Conservation (phyloP, 2,113 vertebrate species). For the Albula glossodonta region DNA sequence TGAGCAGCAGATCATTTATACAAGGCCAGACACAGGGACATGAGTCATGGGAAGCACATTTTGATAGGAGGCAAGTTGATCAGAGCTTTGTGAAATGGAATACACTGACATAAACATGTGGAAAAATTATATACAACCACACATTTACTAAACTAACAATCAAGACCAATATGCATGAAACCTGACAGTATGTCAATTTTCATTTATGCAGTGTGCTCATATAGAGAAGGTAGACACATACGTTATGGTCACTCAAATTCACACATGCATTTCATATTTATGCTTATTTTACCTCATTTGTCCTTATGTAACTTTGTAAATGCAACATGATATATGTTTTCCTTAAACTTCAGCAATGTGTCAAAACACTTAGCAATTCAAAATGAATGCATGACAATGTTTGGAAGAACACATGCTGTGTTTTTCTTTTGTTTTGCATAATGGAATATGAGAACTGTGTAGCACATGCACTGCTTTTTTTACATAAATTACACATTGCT, state of each 20-base stretch:
- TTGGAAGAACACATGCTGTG: not conserved
- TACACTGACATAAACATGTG: too few relatives aligned
- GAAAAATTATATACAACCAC: too few relatives aligned
- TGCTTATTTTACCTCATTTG: constrained; percentile 45
- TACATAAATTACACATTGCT: constrained; percentile 28
- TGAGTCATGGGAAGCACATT: too few relatives aligned
- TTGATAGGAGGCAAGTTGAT: too few relatives aligned
- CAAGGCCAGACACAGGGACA: too few relatives aligned
- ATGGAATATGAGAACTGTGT: not conserved
- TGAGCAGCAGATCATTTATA: too few relatives aligned
- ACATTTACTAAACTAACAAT: too few relatives aligned
- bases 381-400: constrained; percentile 4
- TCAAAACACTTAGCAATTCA: constrained; percentile 7
- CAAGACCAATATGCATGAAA: too few relatives aligned
- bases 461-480: not conserved
- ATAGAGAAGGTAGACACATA: constrained; percentile 5
- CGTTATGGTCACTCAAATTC: constrained; percentile 16
- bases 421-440: not conserved
- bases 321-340: not conserved
- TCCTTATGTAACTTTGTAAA: not conserved
- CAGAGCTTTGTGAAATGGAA: too few relatives aligned
- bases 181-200: too few relatives aligned
- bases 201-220: not conserved
- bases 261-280: constrained; percentile 30
- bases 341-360: not conserved